Base-by-base conservation (phyloP, 2,113 vertebrate genomes). In the Scartelaos histophorus region DNA sequence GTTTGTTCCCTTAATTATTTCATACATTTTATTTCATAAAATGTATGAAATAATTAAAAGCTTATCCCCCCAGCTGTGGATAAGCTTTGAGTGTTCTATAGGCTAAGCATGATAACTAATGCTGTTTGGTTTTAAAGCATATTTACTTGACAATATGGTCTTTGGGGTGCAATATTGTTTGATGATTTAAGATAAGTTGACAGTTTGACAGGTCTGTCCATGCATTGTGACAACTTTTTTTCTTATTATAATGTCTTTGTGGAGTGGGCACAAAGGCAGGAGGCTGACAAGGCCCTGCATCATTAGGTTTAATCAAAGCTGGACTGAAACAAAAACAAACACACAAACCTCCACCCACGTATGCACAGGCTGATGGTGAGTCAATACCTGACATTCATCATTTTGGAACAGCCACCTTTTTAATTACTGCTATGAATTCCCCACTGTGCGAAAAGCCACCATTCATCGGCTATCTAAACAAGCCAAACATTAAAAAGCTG, bases 401-500 rank as follows among this genome's bases (percentile, higher is more conserved):
- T 87, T 89, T 83, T 61, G 67, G 75, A 84, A 79, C 78, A 76
- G 86, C 74, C 66, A 67, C 62, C 76, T 77, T 86, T 92, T 92
- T 92, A 90, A 92, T 92, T 92, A 91, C 82, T 58, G 74, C 86
- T 84, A 82, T 88, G 85, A 91, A 93, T 90, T 87, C 82, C 74
- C 78, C 76, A 67, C 81, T 82, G 62, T 66, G 64, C 72, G 82
- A 49, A n/a, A 47, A 77, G 81, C 70, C 76, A 78, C 62, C 69
- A 65, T 57, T 83, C 75, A 85, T 58, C 67, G 82, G 65, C 70
- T 76, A 73, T 81, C 70, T 66, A 79, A 86, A 85, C 74, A 79
- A 16, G 43, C 77, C 75, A 79, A 43, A 43, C 38, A 43, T 43
- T 43, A 10, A 43, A 43, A 43, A 10, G 38, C 38, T 10, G 38